Evolutionary conservation across 2,888 invertebrate species (phyloP).

Genomic region (Nemurella pictetii): DNA sequence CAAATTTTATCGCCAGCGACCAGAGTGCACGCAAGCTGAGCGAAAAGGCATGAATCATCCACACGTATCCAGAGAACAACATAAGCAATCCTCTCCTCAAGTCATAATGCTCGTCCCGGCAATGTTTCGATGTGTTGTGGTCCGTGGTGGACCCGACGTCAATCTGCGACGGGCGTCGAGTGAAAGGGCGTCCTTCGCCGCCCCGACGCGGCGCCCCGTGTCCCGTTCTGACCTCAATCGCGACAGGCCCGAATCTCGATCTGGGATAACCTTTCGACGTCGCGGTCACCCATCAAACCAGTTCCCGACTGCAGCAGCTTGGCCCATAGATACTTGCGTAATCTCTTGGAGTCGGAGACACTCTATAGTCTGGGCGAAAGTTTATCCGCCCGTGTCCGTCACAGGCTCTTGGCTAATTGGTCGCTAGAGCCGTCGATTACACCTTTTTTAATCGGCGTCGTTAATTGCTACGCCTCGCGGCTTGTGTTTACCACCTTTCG

Average conservation of each 20-base stretch:
- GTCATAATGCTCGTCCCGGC: too few species aligned
- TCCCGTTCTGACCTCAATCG: not conserved
- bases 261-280: not conserved
- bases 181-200: not conserved
- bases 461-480: not conserved
- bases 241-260: not conserved
- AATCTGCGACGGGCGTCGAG: not conserved
- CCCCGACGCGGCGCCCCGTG: not conserved
- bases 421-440: not conserved
- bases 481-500: not conserved
- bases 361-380: not conserved
- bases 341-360: not conserved
- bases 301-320: not conserved
- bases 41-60: too few species aligned
- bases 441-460: not conserved
- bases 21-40: too few species aligned
- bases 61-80: too few species aligned
- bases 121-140: too few species aligned
- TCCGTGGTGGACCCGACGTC: too few species aligned
- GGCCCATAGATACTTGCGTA: not conserved
- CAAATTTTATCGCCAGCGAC: too few species aligned
- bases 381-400: not conserved
- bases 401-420: not conserved
- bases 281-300: not conserved
- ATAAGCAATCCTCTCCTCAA: too few species aligned